These are phyloP conservation scores for Recurvirostra avosetta DNA, from an alignment of 2,113 vertebrate species.

Conservation along the genomic window DNA sequence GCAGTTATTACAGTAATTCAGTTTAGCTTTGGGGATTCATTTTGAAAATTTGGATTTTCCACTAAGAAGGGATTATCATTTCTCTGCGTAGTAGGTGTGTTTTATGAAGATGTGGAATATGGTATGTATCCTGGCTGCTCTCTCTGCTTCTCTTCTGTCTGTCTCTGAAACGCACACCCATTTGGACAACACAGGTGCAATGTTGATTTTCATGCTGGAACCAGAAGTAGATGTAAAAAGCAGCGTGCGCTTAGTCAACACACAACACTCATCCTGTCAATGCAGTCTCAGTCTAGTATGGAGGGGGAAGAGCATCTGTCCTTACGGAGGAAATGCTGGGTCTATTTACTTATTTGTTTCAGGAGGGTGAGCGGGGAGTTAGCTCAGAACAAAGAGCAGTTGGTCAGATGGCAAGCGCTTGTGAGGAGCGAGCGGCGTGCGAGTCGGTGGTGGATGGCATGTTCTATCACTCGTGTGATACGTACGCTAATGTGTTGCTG, in stretches of 20 bases:
- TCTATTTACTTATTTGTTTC: background rate
- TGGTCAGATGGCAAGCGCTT: background rate
- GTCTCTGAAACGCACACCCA: background rate
- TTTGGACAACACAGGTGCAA: background rate
- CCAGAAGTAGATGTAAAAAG: background rate
- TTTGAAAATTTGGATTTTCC: conserved; percentile 77
- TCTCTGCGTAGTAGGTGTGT: conserved; percentile 4
- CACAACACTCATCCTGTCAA: background rate
- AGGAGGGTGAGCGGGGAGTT: background rate
- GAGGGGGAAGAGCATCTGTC: background rate
- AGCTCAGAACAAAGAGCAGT: background rate
- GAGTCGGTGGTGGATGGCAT: background rate
- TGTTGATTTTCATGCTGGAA: conserved; percentile 46
- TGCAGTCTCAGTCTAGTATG: background rate
- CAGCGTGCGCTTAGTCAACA: background rate
- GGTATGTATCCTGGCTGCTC: background rate
- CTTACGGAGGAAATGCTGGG: background rate
- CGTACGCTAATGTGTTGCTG: background rate
- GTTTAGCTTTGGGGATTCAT: conserved; percentile 71
- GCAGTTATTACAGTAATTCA: conserved; percentile 72
- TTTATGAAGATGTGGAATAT: background rate
- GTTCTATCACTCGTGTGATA: background rate
- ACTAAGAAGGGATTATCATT: conserved; percentile 74
- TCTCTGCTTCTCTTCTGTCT: background rate
- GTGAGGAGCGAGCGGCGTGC: fast-evolving